Evolutionary conservation across 1,140 invertebrate genomes (phyloP).

Genomic region (Sarcophaga bullata): DNA sequence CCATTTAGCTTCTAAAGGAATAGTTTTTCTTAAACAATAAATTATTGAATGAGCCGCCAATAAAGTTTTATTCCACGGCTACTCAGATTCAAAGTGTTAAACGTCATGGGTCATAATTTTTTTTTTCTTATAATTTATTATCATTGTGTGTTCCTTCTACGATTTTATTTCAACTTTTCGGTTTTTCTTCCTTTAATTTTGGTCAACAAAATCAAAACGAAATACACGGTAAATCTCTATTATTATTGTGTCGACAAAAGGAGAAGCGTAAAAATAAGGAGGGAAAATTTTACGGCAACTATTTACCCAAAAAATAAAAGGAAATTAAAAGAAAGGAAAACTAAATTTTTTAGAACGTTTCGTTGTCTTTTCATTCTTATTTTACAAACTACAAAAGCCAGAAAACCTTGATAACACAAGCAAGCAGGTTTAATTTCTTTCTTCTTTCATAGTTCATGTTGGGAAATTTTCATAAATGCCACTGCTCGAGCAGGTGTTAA

Average conservation of each 20-base stretch:
- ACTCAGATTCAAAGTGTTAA: not conserved
- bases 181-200: not conserved
- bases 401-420: not conserved
- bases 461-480: not conserved
- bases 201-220: slow-evolving; percentile 24
- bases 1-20: too few relatives aligned
- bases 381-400: not conserved
- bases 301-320: not conserved
- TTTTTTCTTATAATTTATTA: not conserved
- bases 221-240: slow-evolving; percentile 20
- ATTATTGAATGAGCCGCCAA: too few relatives aligned
- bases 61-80: too few relatives aligned
- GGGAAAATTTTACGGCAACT: slow-evolving; percentile 19
- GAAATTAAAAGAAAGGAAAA: slow-evolving; percentile 5
- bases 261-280: slow-evolving; percentile 31
- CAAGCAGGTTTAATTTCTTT: slow-evolving; percentile 11
- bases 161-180: not conserved
- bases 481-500: slow-evolving; percentile 21
- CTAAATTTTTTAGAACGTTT: slow-evolving; percentile 12
- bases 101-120: not conserved
- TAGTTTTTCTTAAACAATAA: too few relatives aligned
- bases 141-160: too few relatives aligned
- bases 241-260: not conserved
- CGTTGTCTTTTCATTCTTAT: not conserved
- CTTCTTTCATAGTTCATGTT: not conserved